Base-by-base conservation (phyloP, 2,888 invertebrate genomes). In the Drosophila dives region DNA sequence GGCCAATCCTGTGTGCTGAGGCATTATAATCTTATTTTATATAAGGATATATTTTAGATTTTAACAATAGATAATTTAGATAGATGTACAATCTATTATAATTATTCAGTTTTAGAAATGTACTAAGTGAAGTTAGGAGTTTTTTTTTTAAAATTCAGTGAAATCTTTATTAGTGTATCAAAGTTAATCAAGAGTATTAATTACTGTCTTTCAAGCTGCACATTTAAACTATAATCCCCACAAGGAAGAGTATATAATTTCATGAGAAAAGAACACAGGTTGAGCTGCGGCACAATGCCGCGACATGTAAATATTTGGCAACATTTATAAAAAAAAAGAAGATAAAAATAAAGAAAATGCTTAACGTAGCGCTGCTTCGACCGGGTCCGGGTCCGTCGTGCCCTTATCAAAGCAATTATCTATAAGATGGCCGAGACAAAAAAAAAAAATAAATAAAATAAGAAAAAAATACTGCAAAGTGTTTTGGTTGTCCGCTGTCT, bases 331-430 rank as follows among this genome's bases (percentile, higher is more conserved):
- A 77, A 80, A 64, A 71, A 29, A 60, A 58, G 48, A 66, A 48
- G 49, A 42, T 40, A 6, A 26, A 38, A 33, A 62, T 15, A 40
- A 40, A 55, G 40, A n/a, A 56, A 56, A 56, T 40, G 32, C n/a
- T 40, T 26, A 33, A 26, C 7, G 36, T 45, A 17, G 54, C 26
- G 17, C 17, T n/a, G 55, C 61, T 40, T 58, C 2, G 55, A 32
- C 63, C 55, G 20, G 23, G 54, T 63, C 63, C 45, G 34, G 33
- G 29, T 58, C 65, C 72, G 51, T 12, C 61, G 58, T 61, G 73
- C 77, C 69, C 86, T 86, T 86, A 89, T 89, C 86, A 87, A 89
- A 85, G 86, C 86, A 89, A 86, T 86, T 86, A 86, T 86, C 86
- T 89, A 74, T 73, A 80, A 89, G 85, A 88, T 88, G 86, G 64